Conservation (phyloP, 2,113 vertebrate species). For the Anoura caudifer region DNA sequence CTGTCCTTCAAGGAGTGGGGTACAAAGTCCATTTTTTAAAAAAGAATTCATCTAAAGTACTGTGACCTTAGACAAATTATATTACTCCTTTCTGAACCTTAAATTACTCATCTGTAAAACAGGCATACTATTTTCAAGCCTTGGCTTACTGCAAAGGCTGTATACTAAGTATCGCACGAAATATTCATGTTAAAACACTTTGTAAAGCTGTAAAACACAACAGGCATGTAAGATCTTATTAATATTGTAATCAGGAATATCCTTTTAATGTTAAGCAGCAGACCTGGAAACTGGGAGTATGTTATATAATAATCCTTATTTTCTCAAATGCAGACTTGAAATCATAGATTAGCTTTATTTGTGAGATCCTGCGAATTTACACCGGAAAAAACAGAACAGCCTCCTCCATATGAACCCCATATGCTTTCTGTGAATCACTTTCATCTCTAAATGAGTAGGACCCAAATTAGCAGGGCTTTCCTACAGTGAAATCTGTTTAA, state of each 20-base stretch:
- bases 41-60: slow-evolving; percentile 18
- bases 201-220: not conserved
- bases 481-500: slow-evolving; percentile 62
- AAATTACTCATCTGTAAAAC: slow-evolving; percentile 3
- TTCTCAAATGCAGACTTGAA: slow-evolving; percentile 9
- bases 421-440: slow-evolving; percentile 60
- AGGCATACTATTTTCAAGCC: not conserved
- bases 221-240: not conserved
- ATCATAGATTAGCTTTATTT: slow-evolving; percentile 54
- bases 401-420: slow-evolving; percentile 55
- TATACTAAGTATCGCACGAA: not conserved
- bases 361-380: slow-evolving; percentile 35
- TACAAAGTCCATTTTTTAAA: not conserved
- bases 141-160: not conserved
- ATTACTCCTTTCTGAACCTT: slow-evolving; percentile 21
- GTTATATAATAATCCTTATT: not conserved
- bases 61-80: not conserved
- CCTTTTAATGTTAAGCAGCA: not conserved
- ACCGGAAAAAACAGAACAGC: slow-evolving; percentile 43
- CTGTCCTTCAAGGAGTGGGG: not conserved
- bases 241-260: not conserved
- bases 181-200: not conserved
- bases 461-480: slow-evolving; percentile 70
- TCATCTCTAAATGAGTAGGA: slow-evolving; percentile 58
- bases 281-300: not conserved